These are phyloP conservation scores for Eulithis testata DNA, from an alignment of 2,888 invertebrate genomes.

Conservation along the genomic window DNA sequence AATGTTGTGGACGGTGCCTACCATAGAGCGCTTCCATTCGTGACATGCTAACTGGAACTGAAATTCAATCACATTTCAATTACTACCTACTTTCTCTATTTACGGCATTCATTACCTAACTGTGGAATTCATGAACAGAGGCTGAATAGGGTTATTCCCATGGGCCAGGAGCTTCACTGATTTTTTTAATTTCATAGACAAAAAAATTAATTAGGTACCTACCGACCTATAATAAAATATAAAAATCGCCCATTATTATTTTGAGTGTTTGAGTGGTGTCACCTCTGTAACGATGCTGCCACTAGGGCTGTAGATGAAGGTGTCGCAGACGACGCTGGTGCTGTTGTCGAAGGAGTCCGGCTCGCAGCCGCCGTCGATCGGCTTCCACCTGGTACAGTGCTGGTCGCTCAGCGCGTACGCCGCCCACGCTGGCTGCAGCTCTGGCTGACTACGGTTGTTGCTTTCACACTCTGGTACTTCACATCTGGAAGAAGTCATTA, in stretches of 20 bases:
- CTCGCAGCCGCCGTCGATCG: conserved; percentile 56
- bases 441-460: conserved; percentile 47
- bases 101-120: too few species aligned
- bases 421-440: conserved; percentile 58
- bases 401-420: conserved; percentile 58
- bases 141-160: too few species aligned
- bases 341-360: conserved; percentile 65
- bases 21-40: conserved; percentile 86
- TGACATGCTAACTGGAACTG: conserved; percentile 87
- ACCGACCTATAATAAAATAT: too few species aligned
- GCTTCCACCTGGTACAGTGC: conserved; percentile 56
- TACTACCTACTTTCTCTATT: too few species aligned
- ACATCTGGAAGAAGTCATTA: conserved; percentile 66
- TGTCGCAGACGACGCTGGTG: conserved; percentile 62
- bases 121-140: too few species aligned
- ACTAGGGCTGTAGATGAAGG: conserved; percentile 76
- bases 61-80: conserved; percentile 28
- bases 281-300: conserved; percentile 84
- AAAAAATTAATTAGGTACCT: too few species aligned
- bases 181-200: too few species aligned
- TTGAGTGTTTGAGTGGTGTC: neutral
- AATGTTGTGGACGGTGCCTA: conserved; percentile 87
- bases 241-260: too few species aligned
- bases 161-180: too few species aligned
- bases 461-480: conserved; percentile 81